Base-by-base conservation (phyloP, 2,113 vertebrate species). In the Lamprotornis superbus region DNA sequence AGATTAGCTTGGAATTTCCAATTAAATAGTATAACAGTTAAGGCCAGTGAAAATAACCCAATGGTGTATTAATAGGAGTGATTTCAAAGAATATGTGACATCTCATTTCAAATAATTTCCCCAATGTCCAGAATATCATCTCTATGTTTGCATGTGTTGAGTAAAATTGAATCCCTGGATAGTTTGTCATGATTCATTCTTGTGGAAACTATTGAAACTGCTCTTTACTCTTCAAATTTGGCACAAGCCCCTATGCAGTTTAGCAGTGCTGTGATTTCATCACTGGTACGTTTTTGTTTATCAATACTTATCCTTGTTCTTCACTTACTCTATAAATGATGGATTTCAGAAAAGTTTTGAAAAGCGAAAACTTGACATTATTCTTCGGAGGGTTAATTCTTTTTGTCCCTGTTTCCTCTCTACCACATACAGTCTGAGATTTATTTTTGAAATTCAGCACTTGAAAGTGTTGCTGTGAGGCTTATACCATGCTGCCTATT, bases 381-480 rank as follows among this genome's bases (percentile, higher is more conserved):
- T 64, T 82, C 37, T 95, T 89, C 83, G n/a, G 42, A 83, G 46
- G 33, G 55, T 91, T 85, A 87, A 73, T 83, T 71, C 20, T 30
- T 83, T 73, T 55, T 93, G 40, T 82, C 50, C 52, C 27, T 23
- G 3, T 74, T 64, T 79, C 65, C 44, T 73, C 61, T 82, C 53
- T 83, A 46, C 46, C 42, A 35, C 60, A 31, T 22, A 13, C 44
- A 61, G 22, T 57, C 69, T 69, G 56, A 83, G 70, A 57, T 37
- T 65, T 89, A 70, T 90, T 89, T 94, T 86, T 90, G 49, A 78
- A 94, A 91, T 67, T 18, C 16, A 68, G 24, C 56, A 83, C 80
- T 95, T 93, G 80, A 92, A 94, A 93, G 56, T 87, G 25, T 93
- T 93, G 83, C 79, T 60, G 7, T 90, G 83, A 83, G 90, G 75